Percentiles rank a stretch among this genome's conserved stretches.
These are phyloP conservation scores for Himantopus leucocephalus DNA, from an alignment of 2,113 vertebrate species.

Conservation along the genomic window DNA sequence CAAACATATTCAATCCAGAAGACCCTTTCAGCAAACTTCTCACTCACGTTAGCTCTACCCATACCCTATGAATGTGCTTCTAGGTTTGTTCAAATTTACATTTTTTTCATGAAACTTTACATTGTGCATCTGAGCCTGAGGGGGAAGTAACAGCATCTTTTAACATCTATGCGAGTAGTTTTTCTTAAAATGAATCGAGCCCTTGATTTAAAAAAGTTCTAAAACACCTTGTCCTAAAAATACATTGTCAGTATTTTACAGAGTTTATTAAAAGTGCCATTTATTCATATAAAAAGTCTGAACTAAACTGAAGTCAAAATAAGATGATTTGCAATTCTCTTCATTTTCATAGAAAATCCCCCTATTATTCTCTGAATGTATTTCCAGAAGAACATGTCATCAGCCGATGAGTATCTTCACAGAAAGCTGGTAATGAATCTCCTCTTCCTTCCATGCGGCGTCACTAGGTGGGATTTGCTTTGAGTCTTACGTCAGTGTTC, in stretches of 20 bases:
- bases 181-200: conserved; percentile 47
- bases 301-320: conserved; percentile 66
- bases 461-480: background rate
- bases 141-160: conserved; percentile 17
- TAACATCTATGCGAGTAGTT: background rate
- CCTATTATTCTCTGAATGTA: background rate
- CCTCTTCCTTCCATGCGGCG: background rate
- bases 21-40: background rate
- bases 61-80: background rate
- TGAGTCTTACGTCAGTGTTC: conserved; percentile 76
- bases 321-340: conserved; percentile 17
- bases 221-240: conserved; percentile 74
- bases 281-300: conserved; percentile 77
- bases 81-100: background rate
- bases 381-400: background rate
- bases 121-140: conserved; percentile 33
- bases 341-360: conserved; percentile 45
- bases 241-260: conserved; percentile 76
- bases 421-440: background rate
- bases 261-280: conserved; percentile 85
- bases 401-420: background rate
- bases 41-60: background rate
- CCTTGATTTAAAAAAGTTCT: conserved; percentile 67
- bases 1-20: background rate
- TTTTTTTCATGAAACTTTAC: background rate